Percentiles rank a stretch among this genome's conserved stretches.
Evolutionary conservation across 2,888 invertebrate species (phyloP).

Genomic region (Dasysyrphus tricinctus): DNA sequence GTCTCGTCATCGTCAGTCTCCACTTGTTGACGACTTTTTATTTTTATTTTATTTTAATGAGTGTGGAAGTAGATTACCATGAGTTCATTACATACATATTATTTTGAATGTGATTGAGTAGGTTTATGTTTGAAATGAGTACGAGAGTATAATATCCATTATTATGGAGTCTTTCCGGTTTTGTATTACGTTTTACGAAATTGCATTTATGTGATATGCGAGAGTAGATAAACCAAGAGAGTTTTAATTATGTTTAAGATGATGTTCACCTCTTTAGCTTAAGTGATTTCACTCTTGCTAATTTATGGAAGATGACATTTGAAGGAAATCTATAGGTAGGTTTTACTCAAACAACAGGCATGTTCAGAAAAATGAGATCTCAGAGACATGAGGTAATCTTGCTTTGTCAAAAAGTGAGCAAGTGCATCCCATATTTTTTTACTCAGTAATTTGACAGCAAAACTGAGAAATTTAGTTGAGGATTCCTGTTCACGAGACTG

Average conservation of each 20-base stretch:
- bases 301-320: background rate
- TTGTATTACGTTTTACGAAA: background rate
- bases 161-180: slow-evolving; percentile 64
- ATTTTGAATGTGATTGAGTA: slow-evolving; percentile 50
- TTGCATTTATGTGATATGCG: background rate
- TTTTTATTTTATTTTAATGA: slow-evolving; percentile 41
- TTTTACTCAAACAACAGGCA: too few species aligned
- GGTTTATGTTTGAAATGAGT: slow-evolving; percentile 17
- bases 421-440: too few species aligned
- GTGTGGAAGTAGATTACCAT: slow-evolving; percentile 45
- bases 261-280: background rate
- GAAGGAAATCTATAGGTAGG: too few species aligned
- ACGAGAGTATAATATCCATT: background rate
- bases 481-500: too few species aligned
- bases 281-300: background rate
- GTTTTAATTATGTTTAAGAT: background rate
- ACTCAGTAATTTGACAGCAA: too few species aligned
- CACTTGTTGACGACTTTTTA: slow-evolving; percentile 5
- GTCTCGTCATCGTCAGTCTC: slow-evolving; percentile 20
- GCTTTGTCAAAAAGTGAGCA: too few species aligned
- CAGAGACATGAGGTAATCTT: too few species aligned
- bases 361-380: too few species aligned
- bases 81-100: slow-evolving; percentile 52
- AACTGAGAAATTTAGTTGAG: too few species aligned
- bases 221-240: slow-evolving; percentile 1